Evolutionary conservation across 2,113 vertebrate species (phyloP).

Genomic region (Pangasianodon gigas): DNA sequence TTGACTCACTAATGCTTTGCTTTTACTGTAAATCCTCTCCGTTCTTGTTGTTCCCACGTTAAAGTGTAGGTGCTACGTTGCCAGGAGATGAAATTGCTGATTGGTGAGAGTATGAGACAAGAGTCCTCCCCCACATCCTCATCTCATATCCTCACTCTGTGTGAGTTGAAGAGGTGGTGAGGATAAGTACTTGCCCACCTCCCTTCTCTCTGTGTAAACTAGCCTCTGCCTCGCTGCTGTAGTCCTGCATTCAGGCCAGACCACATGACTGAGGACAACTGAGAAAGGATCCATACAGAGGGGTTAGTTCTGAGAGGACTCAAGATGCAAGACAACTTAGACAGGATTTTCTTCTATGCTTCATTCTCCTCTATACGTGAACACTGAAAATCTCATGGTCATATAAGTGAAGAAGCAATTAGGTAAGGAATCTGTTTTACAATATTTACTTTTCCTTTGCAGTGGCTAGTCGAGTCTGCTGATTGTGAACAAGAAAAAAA

Average conservation of each 20-base stretch:
- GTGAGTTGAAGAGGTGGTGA: slow-evolving; percentile 30
- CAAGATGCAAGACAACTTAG: slow-evolving; percentile 21
- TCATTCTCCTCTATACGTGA: not conserved
- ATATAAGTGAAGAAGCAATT: slow-evolving; percentile 24
- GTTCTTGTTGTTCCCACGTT: slow-evolving; percentile 19
- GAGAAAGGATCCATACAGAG: not conserved
- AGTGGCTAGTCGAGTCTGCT: not conserved
- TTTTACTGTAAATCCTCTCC: slow-evolving; percentile 32
- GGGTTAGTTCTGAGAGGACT: not conserved
- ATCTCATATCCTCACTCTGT: slow-evolving; percentile 37
- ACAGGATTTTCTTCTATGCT: not conserved
- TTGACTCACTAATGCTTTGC: slow-evolving; percentile 16
- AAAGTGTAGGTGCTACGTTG: slow-evolving; percentile 43
- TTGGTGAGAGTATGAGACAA: slow-evolving; percentile 37
- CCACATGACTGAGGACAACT: not conserved
- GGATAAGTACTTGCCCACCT: slow-evolving; percentile 22
- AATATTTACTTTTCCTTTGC: slow-evolving; percentile 5
- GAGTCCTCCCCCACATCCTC: slow-evolving; percentile 50
- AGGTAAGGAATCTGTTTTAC: slow-evolving; percentile 41
- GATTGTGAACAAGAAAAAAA: not conserved
- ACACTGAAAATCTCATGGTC: slow-evolving; percentile 17
- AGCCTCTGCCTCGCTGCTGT: not conserved
- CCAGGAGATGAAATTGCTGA: slow-evolving; percentile 50
- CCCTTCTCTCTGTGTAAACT: slow-evolving; percentile 10
- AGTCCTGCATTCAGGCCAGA: slow-evolving; percentile 16